Evolutionary conservation across 53 echinoderm and acorn worm genomes (phyloP), one percentile per base, ranked within the genome.

Genomic region (Echinometra lucunter): DNA sequence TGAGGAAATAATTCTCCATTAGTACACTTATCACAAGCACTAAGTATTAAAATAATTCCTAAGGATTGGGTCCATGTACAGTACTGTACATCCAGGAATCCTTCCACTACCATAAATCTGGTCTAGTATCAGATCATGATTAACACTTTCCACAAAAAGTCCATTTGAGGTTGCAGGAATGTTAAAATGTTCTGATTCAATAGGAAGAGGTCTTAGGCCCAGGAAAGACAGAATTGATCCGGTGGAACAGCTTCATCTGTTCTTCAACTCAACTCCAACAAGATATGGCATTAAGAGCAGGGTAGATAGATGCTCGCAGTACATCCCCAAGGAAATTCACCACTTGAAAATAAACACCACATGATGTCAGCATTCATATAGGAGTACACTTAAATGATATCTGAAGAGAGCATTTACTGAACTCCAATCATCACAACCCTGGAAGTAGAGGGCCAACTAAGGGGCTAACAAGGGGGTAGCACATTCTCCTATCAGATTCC

Each of bases 401-500:
- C 32, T 70, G 70, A 70, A 34, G 70, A 70, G 70, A 69, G 75
- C 40, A 40, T 40, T 42, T 42, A 38, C 78, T 40, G 40, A 78
- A 23, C 78, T 78, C 78, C 78, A 78, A 78, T 78, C 78, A 78
- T 38, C 42, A 38, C 4, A 78, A 78, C 78, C 78, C 78, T 78
- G 78, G 38, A 78, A 78, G 78, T 8, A 7, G 23, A 38, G 78
- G 78, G 42, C 78, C 78, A 78, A 78, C 30, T 19, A 38, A 18
- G 74, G 38, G 74, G 74, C 38, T 37, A 30, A 37, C 18, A 37
- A 38, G 23, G 78, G 78, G 78, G 40, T 0, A 38, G 42, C 38
- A 21, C 19, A 4, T 42, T 78, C 78, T 40, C 78, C 40, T 35
- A 18, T 78, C 4, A 7, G 78, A 78, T 78, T 42, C 35, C 35